phyloP scores from a whole-genome alignment of 2,113 vertebrate genomes.

The Campylomormyrus tamandua region DNA sequence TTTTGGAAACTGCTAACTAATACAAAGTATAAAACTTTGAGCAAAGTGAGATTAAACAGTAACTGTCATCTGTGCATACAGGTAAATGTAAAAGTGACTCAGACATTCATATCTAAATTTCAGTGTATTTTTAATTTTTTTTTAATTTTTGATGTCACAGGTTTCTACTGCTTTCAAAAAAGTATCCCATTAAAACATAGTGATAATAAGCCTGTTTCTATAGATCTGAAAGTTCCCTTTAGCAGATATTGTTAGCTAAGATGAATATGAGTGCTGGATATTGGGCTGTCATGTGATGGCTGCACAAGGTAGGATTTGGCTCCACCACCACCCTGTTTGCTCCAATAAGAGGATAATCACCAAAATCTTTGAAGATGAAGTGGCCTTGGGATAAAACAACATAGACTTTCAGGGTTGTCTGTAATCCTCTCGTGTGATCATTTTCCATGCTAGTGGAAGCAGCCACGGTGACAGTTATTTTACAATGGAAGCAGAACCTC shows the following conservation, averaged over 20 bases:
- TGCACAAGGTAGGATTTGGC: background rate
- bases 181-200: background rate
- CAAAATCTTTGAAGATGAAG: background rate
- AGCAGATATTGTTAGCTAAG: background rate
- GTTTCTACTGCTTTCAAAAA: background rate
- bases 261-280: background rate
- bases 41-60: background rate
- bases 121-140: background rate
- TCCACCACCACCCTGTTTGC: background rate
- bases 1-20: background rate
- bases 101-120: background rate
- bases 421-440: background rate
- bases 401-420: background rate
- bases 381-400: background rate
- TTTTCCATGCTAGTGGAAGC: background rate
- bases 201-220: background rate
- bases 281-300: background rate
- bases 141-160: background rate
- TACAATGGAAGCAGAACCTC: background rate
- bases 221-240: background rate
- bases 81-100: background rate
- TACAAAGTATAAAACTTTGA: background rate
- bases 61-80: background rate
- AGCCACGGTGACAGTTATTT: background rate
- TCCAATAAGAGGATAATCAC: conserved; percentile 3